Conservation (phyloP, 1,140 invertebrate genomes). For the Bactericera cockerelli region DNA sequence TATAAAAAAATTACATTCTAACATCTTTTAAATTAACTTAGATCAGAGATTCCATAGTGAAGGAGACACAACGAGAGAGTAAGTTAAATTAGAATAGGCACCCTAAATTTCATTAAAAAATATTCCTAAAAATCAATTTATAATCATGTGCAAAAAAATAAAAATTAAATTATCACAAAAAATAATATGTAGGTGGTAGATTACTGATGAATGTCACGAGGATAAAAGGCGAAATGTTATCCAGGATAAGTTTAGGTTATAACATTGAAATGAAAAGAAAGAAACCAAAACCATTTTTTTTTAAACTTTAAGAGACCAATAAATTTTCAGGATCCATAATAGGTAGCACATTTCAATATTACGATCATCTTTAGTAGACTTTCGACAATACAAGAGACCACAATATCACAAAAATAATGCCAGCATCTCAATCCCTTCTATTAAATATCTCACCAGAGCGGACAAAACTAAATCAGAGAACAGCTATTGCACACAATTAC, state of each 20-base stretch:
- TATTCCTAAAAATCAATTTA: conserved; percentile 7
- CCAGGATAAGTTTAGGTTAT: not conserved
- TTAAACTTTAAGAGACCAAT: not conserved
- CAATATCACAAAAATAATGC: too few relatives aligned
- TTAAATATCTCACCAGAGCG: too few relatives aligned
- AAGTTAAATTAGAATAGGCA: not conserved
- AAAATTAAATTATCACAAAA: not conserved
- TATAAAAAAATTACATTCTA: too few relatives aligned
- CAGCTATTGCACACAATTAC: not conserved
- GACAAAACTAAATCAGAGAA: too few relatives aligned
- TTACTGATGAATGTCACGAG: too few relatives aligned
- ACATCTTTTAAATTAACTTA: too few relatives aligned
- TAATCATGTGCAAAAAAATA: not conserved
- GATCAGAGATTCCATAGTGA: too few relatives aligned
- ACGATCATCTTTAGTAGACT: too few relatives aligned
- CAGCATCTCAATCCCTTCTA: too few relatives aligned
- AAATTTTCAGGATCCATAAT: not conserved
- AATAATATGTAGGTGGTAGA: too few relatives aligned
- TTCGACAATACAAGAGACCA: too few relatives aligned
- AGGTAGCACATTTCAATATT: too few relatives aligned
- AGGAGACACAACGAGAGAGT: not conserved
- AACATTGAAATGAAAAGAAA: not conserved
- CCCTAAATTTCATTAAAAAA: conserved; percentile 8
- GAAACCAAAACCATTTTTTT: not conserved
- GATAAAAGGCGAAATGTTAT: not conserved